Percentiles rank a stretch among this genome's conserved stretches.
These are phyloP conservation scores for Sinhomidia bicolor DNA, from an alignment of 2,888 invertebrate genomes.

Conservation along the genomic window DNA sequence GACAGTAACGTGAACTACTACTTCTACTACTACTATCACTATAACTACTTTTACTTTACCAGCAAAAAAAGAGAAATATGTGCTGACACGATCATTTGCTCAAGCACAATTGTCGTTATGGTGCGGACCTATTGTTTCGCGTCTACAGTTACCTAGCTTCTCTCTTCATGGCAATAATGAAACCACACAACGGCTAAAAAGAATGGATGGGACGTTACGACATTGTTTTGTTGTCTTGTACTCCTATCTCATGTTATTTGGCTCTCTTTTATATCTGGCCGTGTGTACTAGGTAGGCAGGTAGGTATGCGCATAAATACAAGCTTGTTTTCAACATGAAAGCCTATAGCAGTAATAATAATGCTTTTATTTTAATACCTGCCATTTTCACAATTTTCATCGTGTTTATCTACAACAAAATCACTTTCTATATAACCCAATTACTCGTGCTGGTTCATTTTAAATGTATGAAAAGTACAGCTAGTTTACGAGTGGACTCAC, in stretches of 20 bases:
- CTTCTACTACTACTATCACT: too few species aligned
- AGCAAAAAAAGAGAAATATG: slow-evolving; percentile 11
- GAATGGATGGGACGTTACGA: background rate
- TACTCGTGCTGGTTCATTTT: background rate
- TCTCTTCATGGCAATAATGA: background rate
- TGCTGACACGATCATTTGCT: slow-evolving; percentile 18
- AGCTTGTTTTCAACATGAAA: too few species aligned
- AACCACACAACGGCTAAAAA: background rate
- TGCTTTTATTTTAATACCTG: too few species aligned
- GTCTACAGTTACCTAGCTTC: background rate
- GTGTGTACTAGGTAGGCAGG: too few species aligned
- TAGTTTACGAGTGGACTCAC: background rate
- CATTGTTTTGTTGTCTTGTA: slow-evolving; percentile 3
- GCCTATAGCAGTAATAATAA: background rate
- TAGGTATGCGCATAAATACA: too few species aligned
- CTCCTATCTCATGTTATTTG: too few species aligned
- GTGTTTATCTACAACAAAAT: background rate
- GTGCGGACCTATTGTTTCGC: background rate
- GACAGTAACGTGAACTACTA: background rate
- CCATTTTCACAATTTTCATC: too few species aligned
- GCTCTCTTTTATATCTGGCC: too few species aligned
- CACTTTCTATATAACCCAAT: background rate
- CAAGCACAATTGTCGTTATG: slow-evolving; percentile 1
- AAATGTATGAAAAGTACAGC: background rate
- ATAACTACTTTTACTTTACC: too few species aligned